A percentile compares a stretch with the other conserved stretches of the same genome.
Evolutionary conservation across 1,140 invertebrate genomes (phyloP).

Genomic region (Leptoteleia sp.): DNA sequence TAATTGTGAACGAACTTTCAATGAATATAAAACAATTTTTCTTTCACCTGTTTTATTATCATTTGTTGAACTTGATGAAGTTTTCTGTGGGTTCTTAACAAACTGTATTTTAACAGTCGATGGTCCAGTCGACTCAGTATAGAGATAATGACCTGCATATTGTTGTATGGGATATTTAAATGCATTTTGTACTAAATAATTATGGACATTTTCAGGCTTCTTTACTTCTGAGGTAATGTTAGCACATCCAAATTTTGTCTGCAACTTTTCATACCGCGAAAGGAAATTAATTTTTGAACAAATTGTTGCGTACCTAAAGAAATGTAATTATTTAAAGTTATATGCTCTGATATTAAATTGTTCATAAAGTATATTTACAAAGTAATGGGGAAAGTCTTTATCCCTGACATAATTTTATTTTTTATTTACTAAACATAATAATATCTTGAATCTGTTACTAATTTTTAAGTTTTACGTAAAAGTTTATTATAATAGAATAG

Average conservation of each 20-base stretch:
- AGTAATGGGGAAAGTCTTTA: too few species aligned
- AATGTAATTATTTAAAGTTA: not conserved
- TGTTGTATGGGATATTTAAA: not conserved
- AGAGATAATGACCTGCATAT: not conserved
- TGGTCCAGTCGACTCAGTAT: slow-evolving; percentile 9
- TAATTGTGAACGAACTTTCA: too few species aligned
- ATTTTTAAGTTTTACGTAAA: too few species aligned
- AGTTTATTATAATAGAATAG: too few species aligned
- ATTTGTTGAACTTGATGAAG: not conserved
- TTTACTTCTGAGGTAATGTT: slow-evolving; percentile 15
- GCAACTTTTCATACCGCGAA: slow-evolving; percentile 35
- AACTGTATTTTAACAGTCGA: slow-evolving; percentile 13
- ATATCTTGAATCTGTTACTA: too few species aligned
- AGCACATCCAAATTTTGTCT: slow-evolving; percentile 33
- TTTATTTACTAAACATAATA: too few species aligned
- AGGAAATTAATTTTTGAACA: slow-evolving; percentile 34
- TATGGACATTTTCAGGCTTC: too few species aligned
- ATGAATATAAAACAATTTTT: too few species aligned
- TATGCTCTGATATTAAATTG: too few species aligned
- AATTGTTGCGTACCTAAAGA: slow-evolving; percentile 15
- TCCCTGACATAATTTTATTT: too few species aligned
- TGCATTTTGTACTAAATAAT: not conserved
- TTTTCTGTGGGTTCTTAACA: not conserved
- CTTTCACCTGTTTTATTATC: not conserved
- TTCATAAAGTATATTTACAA: too few species aligned